Evolutionary conservation across 2,113 vertebrate genomes (phyloP), one percentile per base, ranked within the genome.

Genomic region (Thermophis baileyi): DNA sequence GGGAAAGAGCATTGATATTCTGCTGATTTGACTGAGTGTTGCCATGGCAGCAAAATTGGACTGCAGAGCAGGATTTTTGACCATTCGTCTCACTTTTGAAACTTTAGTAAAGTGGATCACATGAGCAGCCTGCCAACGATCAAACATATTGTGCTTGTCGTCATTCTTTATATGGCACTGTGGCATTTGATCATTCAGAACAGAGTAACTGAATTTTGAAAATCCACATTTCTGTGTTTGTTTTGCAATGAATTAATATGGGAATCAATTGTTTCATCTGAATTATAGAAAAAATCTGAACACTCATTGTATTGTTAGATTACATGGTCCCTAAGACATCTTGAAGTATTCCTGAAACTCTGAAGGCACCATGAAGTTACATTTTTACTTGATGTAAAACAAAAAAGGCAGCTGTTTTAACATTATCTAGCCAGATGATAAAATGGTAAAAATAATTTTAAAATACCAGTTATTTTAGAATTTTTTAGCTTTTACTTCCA

Each of bases 271-370:
- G 53, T 44, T 27, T 54, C 47, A 46, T 51, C 27, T 1, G 20
- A 40, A 46, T 44, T 53, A 74, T 93, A 20, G 94, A 96, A 94
- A 94, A 40, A 93, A 46, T 92, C 69, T 91, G 94, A 96, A 94
- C 96, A 53, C 55, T 93, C 55, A 91, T 91, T 24, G 57, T 95
- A 94, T 93, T 96, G 88, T 95, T 94, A 94, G 90, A 94, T 95
- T 54, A 50, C 85, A 92, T n/a, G 74, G 35, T 44, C 2, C 93
- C 63, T 86, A 30, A 54, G 85, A 90, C 93, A 94, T 30, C 91
- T 46, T 86, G 60, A 92, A 90, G 88, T 16, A 81, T 50, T 30
- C 12, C 35, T 88, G 46, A 93, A 90, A 91, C 47, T 50, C 46
- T 40, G 50, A 91, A 25, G 60, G 85, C 85, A 49, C 25, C 7